phyloP scores from a whole-genome alignment of 2,113 vertebrate genomes.

The Gobio gobio region DNA sequence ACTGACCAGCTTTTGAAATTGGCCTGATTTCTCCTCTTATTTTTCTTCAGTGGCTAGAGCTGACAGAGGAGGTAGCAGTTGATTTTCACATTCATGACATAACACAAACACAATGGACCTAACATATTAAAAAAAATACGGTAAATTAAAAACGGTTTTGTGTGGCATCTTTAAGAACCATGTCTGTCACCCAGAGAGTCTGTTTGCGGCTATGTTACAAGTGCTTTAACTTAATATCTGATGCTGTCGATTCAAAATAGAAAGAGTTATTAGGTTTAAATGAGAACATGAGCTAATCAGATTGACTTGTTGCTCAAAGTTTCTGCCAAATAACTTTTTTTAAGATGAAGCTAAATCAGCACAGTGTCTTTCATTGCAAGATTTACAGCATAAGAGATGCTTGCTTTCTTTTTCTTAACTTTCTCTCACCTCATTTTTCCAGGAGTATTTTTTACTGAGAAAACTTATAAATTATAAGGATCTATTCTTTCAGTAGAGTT shows the following conservation, averaged over 20 bases:
- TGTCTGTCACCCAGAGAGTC: neutral
- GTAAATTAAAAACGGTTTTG: no score
- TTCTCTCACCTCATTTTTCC: neutral
- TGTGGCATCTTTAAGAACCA: no score
- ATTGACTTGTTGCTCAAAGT: neutral
- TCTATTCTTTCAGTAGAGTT: neutral
- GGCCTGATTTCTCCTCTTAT: no score
- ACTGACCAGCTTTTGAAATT: no score
- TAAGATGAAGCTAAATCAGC: conserved; percentile 9
- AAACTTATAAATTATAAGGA: neutral
- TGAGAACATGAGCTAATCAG: neutral
- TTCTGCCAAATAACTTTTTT: neutral
- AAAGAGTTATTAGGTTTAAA: neutral
- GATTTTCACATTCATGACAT: no score
- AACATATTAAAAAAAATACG: no score
- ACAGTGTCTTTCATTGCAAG: neutral
- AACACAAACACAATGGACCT: no score
- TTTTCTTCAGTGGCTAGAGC: no score
- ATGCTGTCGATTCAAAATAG: neutral
- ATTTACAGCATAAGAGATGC: neutral
- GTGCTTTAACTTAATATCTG: neutral
- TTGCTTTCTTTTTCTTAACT: conserved; percentile 4
- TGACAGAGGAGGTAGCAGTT: no score
- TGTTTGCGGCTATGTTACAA: neutral
- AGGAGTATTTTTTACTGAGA: neutral